phyloP scores from a whole-genome alignment of 2,888 invertebrate genomes.

The Drosophila subquinaria region DNA sequence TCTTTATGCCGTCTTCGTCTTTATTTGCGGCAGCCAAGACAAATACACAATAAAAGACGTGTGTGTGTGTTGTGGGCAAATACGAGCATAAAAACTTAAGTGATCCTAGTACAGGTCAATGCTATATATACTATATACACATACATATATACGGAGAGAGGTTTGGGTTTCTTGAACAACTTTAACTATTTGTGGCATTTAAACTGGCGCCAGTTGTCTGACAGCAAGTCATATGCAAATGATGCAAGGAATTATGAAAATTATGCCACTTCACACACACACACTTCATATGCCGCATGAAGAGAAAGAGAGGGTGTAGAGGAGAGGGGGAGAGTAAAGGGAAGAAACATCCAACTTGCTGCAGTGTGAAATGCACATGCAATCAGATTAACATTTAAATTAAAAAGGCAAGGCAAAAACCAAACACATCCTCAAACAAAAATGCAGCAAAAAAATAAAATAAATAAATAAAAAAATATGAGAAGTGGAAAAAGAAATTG shows the following conservation, averaged over 20 bases:
- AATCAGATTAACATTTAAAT: slow-evolving; percentile 74
- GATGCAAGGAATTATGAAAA: slow-evolving; percentile 63
- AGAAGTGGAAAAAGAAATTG: neutral
- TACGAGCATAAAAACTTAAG: slow-evolving; percentile 72
- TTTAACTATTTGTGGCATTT: slow-evolving; percentile 65
- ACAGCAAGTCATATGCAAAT: slow-evolving; percentile 63
- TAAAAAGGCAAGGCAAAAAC: slow-evolving; percentile 53
- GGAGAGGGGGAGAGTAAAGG: no score
- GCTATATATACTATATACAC: neutral
- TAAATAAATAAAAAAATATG: neutral
- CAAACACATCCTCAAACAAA: slow-evolving; percentile 34
- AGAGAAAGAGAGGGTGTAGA: no score
- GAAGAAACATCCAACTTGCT: neutral
- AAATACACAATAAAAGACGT: slow-evolving; percentile 75
- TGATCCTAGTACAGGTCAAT: slow-evolving; percentile 57
- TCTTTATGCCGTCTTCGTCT: slow-evolving; percentile 70
- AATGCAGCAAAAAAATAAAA: slow-evolving; percentile 2
- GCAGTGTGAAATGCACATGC: slow-evolving; percentile 31
- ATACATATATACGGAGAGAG: neutral
- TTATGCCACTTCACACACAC: slow-evolving; percentile 58
- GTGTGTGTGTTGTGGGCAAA: slow-evolving; percentile 40
- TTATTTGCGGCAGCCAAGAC: slow-evolving; percentile 77
- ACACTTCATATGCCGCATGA: slow-evolving; percentile 22
- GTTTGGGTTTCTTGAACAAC: slow-evolving; percentile 22
- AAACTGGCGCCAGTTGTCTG: slow-evolving; percentile 51